Conservation (phyloP, 1,140 invertebrate genomes). For the Orchesella cincta region DNA sequence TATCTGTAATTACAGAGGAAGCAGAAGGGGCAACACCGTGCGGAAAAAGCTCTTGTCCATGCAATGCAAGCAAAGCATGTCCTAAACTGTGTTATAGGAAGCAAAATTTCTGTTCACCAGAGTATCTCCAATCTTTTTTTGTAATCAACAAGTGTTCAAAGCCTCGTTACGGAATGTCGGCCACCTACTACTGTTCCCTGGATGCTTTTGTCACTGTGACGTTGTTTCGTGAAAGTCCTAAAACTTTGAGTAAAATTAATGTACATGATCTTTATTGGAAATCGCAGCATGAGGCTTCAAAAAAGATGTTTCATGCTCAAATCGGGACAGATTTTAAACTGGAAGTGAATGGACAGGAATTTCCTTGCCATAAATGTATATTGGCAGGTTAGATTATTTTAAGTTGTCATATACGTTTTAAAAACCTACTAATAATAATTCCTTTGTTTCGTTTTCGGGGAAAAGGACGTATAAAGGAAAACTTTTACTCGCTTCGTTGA, state of each 20-base stretch:
- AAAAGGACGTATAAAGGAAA: too few relatives aligned
- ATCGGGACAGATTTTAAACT: slow-evolving; percentile 16
- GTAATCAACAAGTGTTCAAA: slow-evolving; percentile 19
- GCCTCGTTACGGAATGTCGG: not conserved
- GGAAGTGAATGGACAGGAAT: slow-evolving; percentile 1
- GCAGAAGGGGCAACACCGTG: not conserved
- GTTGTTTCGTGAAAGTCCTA: not conserved
- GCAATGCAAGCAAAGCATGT: not conserved
- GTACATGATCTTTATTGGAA: not conserved
- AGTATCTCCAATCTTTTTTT: slow-evolving; percentile 7
- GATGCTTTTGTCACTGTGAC: slow-evolving; percentile 1
- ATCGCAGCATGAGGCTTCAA: not conserved
- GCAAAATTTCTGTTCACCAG: not conserved
- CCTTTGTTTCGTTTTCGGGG: not conserved
- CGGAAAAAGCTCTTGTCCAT: not conserved
- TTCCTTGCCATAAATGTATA: slow-evolving; percentile 21
- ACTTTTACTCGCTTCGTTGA: too few relatives aligned
- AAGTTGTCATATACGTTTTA: not conserved
- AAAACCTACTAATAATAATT: not conserved
- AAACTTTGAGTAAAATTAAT: not conserved
- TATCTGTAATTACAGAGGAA: not conserved
- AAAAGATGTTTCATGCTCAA: slow-evolving; percentile 6
- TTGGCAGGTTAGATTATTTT: not conserved
- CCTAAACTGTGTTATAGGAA: slow-evolving; percentile 1
- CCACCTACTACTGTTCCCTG: not conserved